Base-by-base conservation (phyloP, 2,888 invertebrate species). In the Teleogryllus oceanicus region DNA sequence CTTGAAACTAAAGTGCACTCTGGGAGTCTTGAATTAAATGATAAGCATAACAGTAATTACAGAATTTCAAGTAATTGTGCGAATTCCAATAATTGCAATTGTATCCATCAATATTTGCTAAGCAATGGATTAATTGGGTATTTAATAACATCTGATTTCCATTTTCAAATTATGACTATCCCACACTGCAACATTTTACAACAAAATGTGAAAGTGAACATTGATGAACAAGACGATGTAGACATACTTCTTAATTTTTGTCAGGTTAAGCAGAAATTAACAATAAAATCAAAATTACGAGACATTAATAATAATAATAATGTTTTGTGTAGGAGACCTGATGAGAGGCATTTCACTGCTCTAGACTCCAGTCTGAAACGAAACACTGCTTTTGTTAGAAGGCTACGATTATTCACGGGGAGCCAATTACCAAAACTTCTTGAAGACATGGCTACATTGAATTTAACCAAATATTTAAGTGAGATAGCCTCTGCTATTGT, bases 301-400 rank as follows among this genome's bases (percentile, higher is more conserved):
- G 37, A 37, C 37, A 37, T 37, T 37, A 77, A 77, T 50, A 49
- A 49, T 16, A 80, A 77, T 77, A 49, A 62, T 5, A 13, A 51
- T 51, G 50, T 49, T 1, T 13, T 10, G 1, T 49, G 16, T 51
- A 18, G 5, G 1, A 89, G 93, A 78, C 94, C 96, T 18, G 94
- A 93, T 79, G 96, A 97, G 83, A 91, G 92, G 24, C 90, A 94
- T 85, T 96, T 97, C 85, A 93, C 93, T 18, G 94, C 94, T 86
- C 88, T 99, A 77, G 99, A 99, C 87, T 98, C 98, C 0, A 97
- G 94, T 84, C 88, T 99, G 18, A 99, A 98, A 87, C 98, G 97
- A 86, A 99, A 99, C 85, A 98, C 98, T 2, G 96, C 98, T 0
- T 99, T 99, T 87, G 98, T 99, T 0, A 97, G 97, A 85, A 98